Base-by-base conservation (phyloP, 92 coral and sea anemone species). In the Muricea muricata region DNA sequence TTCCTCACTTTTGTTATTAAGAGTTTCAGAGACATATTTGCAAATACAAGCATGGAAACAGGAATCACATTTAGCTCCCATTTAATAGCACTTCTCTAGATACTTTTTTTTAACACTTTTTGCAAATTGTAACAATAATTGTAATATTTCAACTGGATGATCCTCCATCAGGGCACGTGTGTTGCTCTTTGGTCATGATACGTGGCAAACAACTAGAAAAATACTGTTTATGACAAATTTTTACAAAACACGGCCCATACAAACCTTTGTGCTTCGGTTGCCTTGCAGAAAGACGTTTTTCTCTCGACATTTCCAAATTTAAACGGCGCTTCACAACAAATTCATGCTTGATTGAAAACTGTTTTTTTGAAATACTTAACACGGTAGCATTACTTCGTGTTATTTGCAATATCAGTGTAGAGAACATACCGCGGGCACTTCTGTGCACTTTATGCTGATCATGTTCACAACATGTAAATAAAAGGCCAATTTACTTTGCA, bases 241-340 rank as follows among this genome's bases (percentile, higher is more conserved):
- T 11, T 31, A 47, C 18, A n/a, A 13, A 37, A 28, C 65, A 23
- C 15, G 0, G 14, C 32, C 13, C 11, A 33, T 29, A 78, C 83
- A 39, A 56, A 78, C 83, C 83, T 78, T 78, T 78, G 24, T 32
- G 70, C 71, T 58, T 78, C 17, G 55, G 70, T 41, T 78, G 89
- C 79, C 94, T 89, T 48, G 97, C 94, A 54, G 97, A 92, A 26
- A 89, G 77, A 65, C 92, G 92, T 70, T 94, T 87, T 86, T 93
- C 94, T 78, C 97, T 87, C 55, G 97, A 94, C 97, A 93, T 93
- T 77, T 80, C 91, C 57, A 74, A 78, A 73, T 28, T 57, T 60
- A 71, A 63, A 25, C 70, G 2, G 60, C 6, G 7, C 18, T 26
- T 63, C 15, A 25, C 33, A 29, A 15, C 12, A 63, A 28, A 28